phyloP scores from a whole-genome alignment of 1,140 invertebrate species.

The Subanguina moxae region DNA sequence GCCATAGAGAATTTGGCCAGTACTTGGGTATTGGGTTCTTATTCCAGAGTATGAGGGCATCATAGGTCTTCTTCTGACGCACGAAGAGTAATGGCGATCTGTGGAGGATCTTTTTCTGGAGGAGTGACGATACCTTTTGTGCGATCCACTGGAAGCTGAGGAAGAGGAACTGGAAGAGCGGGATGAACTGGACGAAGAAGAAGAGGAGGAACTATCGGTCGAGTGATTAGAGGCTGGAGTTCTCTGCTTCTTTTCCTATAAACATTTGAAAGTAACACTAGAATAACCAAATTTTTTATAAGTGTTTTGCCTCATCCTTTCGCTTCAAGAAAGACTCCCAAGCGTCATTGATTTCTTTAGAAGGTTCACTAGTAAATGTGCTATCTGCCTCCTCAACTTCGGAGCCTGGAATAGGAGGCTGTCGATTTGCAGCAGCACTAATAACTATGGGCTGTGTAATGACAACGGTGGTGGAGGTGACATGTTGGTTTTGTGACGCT shows the following conservation, averaged over 20 bases:
- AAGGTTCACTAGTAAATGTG: not conserved
- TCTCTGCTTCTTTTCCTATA: not conserved
- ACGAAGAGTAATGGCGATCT: too few relatives aligned
- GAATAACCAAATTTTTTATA: not conserved
- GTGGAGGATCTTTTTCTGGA: too few relatives aligned
- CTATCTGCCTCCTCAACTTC: not conserved
- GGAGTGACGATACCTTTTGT: too few relatives aligned
- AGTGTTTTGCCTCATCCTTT: not conserved
- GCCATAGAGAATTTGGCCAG: too few relatives aligned
- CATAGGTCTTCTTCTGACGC: too few relatives aligned
- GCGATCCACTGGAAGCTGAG: too few relatives aligned
- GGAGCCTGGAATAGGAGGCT: not conserved
- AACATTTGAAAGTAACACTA: not conserved
- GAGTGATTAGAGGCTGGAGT: not conserved
- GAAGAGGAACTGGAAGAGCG: not conserved
- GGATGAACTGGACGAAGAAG: not conserved
- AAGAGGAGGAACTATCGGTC: not conserved
- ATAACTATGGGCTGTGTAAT: not conserved
- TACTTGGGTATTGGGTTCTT: too few relatives aligned
- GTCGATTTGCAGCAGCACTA: not conserved
- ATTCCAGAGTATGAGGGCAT: too few relatives aligned
- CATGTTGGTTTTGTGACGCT: not conserved
- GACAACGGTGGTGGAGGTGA: not conserved
- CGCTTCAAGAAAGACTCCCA: constrained; percentile 8
- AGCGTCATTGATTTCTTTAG: constrained; percentile 6